A percentile compares a stretch with the other conserved stretches of the same genome.
These are phyloP conservation scores for Anolis sagrei DNA, from an alignment of 2,113 vertebrate species.

Conservation along the genomic window DNA sequence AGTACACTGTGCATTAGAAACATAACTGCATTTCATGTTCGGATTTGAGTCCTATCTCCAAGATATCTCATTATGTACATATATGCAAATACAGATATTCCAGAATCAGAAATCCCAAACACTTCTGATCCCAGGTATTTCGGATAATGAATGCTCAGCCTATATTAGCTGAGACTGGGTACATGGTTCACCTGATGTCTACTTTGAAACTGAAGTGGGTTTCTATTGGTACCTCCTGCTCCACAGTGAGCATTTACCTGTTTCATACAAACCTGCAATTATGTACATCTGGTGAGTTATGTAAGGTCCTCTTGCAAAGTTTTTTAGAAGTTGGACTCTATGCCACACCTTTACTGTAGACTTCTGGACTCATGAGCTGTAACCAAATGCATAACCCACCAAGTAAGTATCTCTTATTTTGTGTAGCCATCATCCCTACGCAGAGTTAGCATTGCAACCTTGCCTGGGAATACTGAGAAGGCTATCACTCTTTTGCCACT, in stretches of 20 bases:
- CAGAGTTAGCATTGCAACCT: slow-evolving; percentile 87
- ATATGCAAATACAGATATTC: no score
- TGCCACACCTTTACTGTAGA: not conserved
- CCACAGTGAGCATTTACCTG: no score
- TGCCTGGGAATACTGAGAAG: slow-evolving; percentile 81
- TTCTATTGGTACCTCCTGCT: not conserved
- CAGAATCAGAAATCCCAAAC: no score
- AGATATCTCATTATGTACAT: no score
- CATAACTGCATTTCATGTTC: no score
- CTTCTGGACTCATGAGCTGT: no score
- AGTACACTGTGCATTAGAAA: no score
- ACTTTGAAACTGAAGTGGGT: not conserved
- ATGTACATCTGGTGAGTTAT: not conserved
- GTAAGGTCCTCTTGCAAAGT: not conserved
- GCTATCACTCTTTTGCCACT: slow-evolving; percentile 56
- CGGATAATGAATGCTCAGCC: no score
- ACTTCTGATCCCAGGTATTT: no score
- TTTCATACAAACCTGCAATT: not conserved
- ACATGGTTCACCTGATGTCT: not conserved
- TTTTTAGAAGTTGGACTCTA: not conserved
- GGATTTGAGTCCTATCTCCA: no score
- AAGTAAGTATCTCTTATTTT: slow-evolving; percentile 56
- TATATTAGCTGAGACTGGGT: not conserved
- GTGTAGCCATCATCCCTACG: slow-evolving; percentile 78
- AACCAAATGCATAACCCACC: slow-evolving; percentile 31